These are phyloP conservation scores for Empidonax traillii DNA, from an alignment of 2,113 vertebrate species.

Conservation along the genomic window DNA sequence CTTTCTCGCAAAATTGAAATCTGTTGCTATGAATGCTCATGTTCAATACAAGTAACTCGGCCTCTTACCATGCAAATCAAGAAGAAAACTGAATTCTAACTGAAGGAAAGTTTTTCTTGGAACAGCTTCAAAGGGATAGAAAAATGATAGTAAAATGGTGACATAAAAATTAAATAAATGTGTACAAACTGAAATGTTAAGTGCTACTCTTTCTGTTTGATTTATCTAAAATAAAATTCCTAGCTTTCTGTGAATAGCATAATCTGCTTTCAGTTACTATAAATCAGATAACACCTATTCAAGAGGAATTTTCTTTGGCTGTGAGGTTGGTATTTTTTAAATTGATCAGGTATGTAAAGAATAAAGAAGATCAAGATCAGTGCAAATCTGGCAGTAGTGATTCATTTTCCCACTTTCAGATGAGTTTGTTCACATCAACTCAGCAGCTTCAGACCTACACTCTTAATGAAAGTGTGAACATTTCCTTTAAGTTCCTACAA, in stretches of 20 bases:
- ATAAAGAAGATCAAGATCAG: background rate
- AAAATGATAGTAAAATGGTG: background rate
- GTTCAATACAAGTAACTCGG: constrained; percentile 34
- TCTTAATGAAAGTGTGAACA: background rate
- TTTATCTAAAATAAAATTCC: constrained; percentile 10
- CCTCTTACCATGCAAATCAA: background rate
- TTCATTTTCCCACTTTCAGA: background rate
- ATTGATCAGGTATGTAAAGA: background rate
- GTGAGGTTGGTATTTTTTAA: background rate
- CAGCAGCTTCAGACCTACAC: background rate
- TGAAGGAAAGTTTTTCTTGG: background rate
- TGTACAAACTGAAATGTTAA: constrained; percentile 9
- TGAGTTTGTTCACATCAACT: background rate
- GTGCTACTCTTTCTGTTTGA: background rate
- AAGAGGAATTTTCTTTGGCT: background rate
- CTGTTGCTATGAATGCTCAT: background rate
- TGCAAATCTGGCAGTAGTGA: background rate
- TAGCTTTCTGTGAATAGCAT: background rate
- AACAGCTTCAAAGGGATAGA: background rate
- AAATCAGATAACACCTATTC: background rate
- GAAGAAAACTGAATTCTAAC: background rate
- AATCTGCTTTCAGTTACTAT: background rate
- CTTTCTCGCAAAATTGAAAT: constrained; percentile 12
- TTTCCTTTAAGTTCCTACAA: background rate
- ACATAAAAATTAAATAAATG: background rate